Base-by-base conservation (phyloP, 2,797 vertebrate genomes). In the Eutrigla gurnardus region DNA sequence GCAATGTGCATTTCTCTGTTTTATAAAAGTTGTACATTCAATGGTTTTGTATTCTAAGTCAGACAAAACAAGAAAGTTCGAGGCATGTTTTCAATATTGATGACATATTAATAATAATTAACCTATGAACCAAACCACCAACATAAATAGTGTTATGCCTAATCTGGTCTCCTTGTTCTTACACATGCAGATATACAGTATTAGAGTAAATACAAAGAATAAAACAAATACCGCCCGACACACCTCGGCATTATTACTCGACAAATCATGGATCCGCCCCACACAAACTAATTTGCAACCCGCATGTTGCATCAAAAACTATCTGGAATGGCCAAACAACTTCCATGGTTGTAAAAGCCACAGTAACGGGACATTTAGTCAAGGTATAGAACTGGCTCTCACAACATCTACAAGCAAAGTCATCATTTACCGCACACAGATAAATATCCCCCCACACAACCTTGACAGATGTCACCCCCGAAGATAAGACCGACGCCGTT, bases 391-490 rank as follows among this genome's bases (percentile, higher is more conserved):
- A 70, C 42, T 79, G 80, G 55, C 57, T 82, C 55, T 78, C 59
- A 67, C 39, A 79, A 37, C 46, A 80, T 88, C 83, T 79, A 81
- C 79, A 84, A 77, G 72, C 62, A 70, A 79, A 71, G 72, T 15
- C 61, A 47, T 72, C 37, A 83, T 89, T 89, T 82, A 79, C 36
- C 25, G 55, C 12, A 49, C 1, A 3, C 13, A 73, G 70, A 78
- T 63, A 74, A 83, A 77, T 67, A 78, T 25, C 9, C 14, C n/a
- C 52, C 9, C 35, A 65, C 64, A 69, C 77, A 81, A 67, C 74
- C 70, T 83, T 85, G 78, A 76, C 85, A 87, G 83, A 86, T 75
- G 80, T 81, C 78, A 72, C 65, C 65, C 9, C 65, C 69, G 55
- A 70, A 73, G 62, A 87, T 73, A 73, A 78, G 78, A 66, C 46